Percentiles rank a stretch among this genome's conserved stretches.
These are phyloP conservation scores for Paracentrotus lividus DNA, from an alignment of 53 echinoderm and acorn worm species.

Conservation along the genomic window DNA sequence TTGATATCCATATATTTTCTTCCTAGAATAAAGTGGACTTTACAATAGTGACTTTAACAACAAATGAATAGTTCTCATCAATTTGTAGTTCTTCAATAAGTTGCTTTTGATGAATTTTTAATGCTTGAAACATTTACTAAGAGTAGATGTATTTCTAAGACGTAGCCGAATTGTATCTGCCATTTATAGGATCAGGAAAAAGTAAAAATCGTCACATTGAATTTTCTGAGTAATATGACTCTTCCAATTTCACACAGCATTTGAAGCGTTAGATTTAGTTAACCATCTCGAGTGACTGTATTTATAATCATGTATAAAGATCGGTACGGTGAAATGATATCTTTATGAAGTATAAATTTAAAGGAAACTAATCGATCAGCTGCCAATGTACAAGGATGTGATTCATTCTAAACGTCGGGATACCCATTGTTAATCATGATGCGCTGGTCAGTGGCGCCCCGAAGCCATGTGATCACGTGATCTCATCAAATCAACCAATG, in stretches of 20 bases:
- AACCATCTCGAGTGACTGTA: not conserved
- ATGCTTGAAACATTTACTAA: not conserved
- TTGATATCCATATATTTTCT: too few relatives aligned
- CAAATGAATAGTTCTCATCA: too few relatives aligned
- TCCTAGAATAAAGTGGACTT: too few relatives aligned
- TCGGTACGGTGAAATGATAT: constrained; percentile 21
- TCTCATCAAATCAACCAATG: not conserved
- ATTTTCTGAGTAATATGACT: constrained; percentile 2
- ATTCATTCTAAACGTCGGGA: not conserved
- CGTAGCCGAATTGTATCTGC: not conserved
- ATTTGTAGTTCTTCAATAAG: too few relatives aligned
- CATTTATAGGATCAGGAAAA: not conserved
- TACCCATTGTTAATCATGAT: constrained; percentile 44
- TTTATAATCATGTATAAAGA: not conserved
- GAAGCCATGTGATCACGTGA: constrained; percentile 9
- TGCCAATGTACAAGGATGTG: constrained; percentile 1
- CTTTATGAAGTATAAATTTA: constrained; percentile 24
- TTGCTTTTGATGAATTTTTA: not conserved
- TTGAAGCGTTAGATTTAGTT: not conserved
- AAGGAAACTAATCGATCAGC: constrained; percentile 28
- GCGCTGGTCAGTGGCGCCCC: constrained; percentile 11
- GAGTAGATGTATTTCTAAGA: not conserved
- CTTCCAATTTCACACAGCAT: not conserved
- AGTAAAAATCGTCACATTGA: not conserved
- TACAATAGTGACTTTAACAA: too few relatives aligned